Conservation (phyloP, 2,797 vertebrate genomes). For the Rhinoraja longicauda region DNA sequence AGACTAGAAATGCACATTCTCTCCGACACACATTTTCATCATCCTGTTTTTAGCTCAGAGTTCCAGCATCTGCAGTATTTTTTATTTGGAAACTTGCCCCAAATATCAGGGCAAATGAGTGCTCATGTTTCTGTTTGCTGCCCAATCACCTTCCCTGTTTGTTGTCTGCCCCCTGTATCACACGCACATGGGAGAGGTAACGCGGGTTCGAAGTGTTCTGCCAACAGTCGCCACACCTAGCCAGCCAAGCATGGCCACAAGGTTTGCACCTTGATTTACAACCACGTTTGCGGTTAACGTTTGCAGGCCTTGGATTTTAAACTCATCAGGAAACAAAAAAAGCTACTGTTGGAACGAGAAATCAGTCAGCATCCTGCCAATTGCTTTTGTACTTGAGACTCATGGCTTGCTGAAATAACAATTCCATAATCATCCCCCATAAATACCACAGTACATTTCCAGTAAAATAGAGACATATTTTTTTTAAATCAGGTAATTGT, state of each 20-base stretch:
- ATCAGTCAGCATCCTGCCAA: not conserved
- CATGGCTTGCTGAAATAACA: not conserved
- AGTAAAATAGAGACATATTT: not conserved
- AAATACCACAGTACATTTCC: not conserved
- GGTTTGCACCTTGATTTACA: not conserved
- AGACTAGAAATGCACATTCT: too few relatives aligned
- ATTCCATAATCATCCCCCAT: not conserved
- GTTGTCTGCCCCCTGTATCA: not conserved
- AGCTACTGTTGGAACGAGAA: not conserved
- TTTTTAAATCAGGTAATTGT: not conserved
- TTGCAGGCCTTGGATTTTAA: not conserved
- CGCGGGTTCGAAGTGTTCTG: not conserved
- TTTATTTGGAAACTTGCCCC: too few relatives aligned
- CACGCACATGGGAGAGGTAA: not conserved
- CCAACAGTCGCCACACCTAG: not conserved
- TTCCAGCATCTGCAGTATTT: too few relatives aligned
- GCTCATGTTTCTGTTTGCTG: not conserved
- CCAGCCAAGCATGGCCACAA: not conserved
- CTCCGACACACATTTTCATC: too few relatives aligned
- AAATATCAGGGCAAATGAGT: too few relatives aligned
- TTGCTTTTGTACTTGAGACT: not conserved
- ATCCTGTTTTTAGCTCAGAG: too few relatives aligned
- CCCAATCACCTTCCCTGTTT: not conserved
- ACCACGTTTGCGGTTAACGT: not conserved
- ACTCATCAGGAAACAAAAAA: not conserved